phyloP scores from a whole-genome alignment of 2,888 invertebrate species.

The Ecliptopera silaceata region DNA sequence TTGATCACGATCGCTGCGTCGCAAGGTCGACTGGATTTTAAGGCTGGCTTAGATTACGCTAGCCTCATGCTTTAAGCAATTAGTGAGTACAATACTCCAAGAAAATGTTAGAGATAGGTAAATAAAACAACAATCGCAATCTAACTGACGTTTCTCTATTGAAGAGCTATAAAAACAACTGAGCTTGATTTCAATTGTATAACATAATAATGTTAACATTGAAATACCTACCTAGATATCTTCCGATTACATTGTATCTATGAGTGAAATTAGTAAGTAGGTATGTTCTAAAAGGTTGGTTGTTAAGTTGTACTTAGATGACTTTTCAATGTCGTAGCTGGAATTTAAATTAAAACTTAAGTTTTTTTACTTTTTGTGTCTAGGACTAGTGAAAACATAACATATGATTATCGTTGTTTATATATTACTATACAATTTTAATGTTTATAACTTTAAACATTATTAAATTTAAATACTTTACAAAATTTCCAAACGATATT shows the following conservation, averaged over 20 bases:
- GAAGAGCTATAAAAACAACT: too few species aligned
- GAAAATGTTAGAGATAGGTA: neutral
- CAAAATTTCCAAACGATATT: too few species aligned
- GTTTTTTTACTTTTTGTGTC: neutral
- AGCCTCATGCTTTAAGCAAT: neutral
- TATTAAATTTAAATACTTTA: too few species aligned
- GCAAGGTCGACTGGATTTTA: constrained; percentile 53
- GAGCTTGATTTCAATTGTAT: too few species aligned
- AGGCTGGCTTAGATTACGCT: neutral
- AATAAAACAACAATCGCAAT: neutral
- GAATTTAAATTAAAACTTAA: neutral
- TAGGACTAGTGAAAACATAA: neutral
- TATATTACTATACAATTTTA: too few species aligned
- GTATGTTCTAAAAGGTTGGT: neutral
- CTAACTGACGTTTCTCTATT: neutral
- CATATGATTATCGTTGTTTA: neutral
- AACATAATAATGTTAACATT: too few species aligned
- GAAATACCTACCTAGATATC: neutral
- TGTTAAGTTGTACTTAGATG: neutral
- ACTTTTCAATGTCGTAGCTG: neutral
- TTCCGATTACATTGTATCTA: too few species aligned
- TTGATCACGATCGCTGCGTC: constrained; percentile 45
- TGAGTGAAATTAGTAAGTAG: too few species aligned
- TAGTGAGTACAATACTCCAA: neutral
- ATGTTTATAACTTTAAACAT: too few species aligned